Conservation (phyloP, 2,888 invertebrate species). For the Apotomis capreana region DNA sequence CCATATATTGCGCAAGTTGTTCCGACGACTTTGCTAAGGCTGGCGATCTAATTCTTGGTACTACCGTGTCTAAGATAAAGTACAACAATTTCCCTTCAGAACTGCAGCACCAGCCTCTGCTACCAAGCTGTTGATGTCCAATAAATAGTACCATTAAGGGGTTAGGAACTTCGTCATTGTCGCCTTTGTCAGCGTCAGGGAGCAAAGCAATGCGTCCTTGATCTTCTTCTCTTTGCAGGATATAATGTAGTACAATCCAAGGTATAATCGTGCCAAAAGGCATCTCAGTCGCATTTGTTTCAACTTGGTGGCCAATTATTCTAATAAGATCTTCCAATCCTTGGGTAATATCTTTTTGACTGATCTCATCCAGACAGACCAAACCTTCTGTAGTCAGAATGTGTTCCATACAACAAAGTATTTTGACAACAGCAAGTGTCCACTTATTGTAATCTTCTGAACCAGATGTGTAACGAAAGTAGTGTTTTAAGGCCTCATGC, state of each 20-base stretch:
- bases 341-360: constrained; percentile 84
- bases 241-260: constrained; percentile 92
- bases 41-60: constrained; percentile 87
- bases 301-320: constrained; percentile 90
- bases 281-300: constrained; percentile 86
- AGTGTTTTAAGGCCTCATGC: constrained; percentile 88
- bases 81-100: constrained; percentile 90
- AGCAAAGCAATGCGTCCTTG: constrained; percentile 83
- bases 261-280: constrained; percentile 89
- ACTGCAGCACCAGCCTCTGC: constrained; percentile 89
- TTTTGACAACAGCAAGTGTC: constrained; percentile 74
- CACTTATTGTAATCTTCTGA: constrained; percentile 76
- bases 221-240: constrained; percentile 89
- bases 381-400: constrained; percentile 73
- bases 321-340: constrained; percentile 89
- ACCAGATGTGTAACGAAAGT: constrained; percentile 76
- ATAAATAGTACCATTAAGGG: constrained; percentile 90
- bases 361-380: constrained; percentile 79
- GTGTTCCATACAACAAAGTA: constrained; percentile 75
- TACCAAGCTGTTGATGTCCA: constrained; percentile 93
- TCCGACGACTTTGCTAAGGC: constrained; percentile 85
- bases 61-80: constrained; percentile 89
- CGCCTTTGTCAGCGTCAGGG: constrained; percentile 68
- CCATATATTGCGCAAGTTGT: constrained; percentile 90
- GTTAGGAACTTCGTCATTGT: constrained; percentile 85